Evolutionary conservation across 2,888 invertebrate genomes (phyloP).

Genomic region (Lordiphosa fenestrarum): DNA sequence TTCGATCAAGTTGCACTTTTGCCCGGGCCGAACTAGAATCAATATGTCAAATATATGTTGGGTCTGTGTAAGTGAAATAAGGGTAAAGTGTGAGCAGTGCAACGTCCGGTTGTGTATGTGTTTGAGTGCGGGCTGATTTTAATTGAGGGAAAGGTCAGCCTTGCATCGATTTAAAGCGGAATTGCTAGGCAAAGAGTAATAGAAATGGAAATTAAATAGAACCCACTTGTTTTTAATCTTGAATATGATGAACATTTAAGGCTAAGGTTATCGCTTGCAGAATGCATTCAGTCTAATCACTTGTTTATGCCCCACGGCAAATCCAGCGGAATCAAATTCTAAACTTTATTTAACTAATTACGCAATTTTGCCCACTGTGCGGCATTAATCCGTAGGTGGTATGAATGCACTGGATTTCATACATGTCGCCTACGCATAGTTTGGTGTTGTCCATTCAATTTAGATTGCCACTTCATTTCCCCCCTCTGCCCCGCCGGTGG

Average conservation of each 20-base stretch:
- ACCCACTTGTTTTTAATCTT: too few relatives aligned
- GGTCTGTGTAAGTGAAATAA: slow-evolving; percentile 39
- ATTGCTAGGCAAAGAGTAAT: slow-evolving; percentile 15
- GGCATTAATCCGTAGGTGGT: too few relatives aligned
- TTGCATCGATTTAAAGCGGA: slow-evolving; percentile 60
- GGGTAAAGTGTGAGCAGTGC: slow-evolving; percentile 39
- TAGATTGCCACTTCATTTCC: slow-evolving; percentile 59
- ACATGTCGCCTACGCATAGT: slow-evolving; percentile 44
- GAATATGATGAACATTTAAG: too few relatives aligned
- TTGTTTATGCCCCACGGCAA: too few relatives aligned
- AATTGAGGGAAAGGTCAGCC: slow-evolving; percentile 70
- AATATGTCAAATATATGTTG: slow-evolving; percentile 9
- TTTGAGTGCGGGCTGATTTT: slow-evolving; percentile 25
- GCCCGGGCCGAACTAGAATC: slow-evolving; percentile 47
- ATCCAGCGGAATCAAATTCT: too few relatives aligned
- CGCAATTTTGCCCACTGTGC: neutral
- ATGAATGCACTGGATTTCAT: slow-evolving; percentile 17
- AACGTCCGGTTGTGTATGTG: too few relatives aligned
- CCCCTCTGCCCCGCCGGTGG: slow-evolving; percentile 21
- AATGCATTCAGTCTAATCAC: too few relatives aligned
- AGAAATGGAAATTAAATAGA: neutral
- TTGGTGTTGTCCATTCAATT: slow-evolving; percentile 54
- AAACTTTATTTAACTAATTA: too few relatives aligned
- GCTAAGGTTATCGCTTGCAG: too few relatives aligned
- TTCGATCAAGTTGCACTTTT: slow-evolving; percentile 36